phyloP scores from a whole-genome alignment of 2,113 vertebrate genomes.

The Mustela nigripes region DNA sequence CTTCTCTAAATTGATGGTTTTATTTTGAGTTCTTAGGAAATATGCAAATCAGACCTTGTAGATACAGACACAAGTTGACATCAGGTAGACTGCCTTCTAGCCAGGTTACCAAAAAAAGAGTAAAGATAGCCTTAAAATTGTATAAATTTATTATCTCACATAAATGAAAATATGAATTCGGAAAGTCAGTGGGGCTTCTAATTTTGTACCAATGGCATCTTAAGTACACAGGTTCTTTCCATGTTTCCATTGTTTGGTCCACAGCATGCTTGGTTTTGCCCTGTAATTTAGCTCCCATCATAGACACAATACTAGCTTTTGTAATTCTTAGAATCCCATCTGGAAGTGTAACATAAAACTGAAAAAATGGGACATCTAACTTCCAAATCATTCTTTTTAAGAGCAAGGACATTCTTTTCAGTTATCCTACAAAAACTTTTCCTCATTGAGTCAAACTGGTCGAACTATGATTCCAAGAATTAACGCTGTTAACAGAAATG shows the following conservation, averaged over 20 bases:
- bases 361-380: neutral
- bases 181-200: neutral
- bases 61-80: neutral
- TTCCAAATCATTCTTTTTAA: neutral
- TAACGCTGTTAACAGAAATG: neutral
- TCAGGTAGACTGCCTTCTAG: neutral
- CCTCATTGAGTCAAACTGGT: neutral
- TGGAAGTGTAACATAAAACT: neutral
- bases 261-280: neutral
- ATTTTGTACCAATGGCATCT: neutral
- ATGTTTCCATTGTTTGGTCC: accelerated
- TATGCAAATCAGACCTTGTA: neutral
- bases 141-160: neutral
- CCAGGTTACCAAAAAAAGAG: neutral
- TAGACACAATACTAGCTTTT: neutral
- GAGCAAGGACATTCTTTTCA: neutral
- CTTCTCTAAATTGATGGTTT: neutral
- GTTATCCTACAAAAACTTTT: neutral
- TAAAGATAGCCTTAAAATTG: neutral
- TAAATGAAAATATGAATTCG: neutral
- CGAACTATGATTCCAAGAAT: neutral
- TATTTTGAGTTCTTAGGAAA: neutral
- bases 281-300: neutral
- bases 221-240: neutral
- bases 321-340: neutral